Evolutionary conservation across 2,797 vertebrate species (phyloP), one percentile per base, ranked within the genome.

Genomic region (Fundulus diaphanus): DNA sequence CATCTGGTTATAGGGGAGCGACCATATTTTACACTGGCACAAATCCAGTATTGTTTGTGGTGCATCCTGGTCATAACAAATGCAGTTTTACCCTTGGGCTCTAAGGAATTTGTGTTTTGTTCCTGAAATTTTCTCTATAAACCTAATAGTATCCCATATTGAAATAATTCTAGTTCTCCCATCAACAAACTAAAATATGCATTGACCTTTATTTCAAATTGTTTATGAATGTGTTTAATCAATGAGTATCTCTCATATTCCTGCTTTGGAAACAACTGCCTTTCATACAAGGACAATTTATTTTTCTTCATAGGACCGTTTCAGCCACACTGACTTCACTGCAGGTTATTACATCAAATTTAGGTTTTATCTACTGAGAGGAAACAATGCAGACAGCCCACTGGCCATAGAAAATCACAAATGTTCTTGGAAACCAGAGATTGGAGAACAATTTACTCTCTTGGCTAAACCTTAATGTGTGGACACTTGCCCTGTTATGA

Each of bases 1-100:
- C 88, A 87, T 91, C 89, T 93, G 91, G 79, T 84, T 89, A 72
- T 52, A 85, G 86, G 87, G 87, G 78, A 90, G 80, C 81, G 52
- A 80, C 87, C 86, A 88, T 85, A 87, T 91, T 94, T 90, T 91
- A 89, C 77, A 66, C 81, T 88, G 86, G 86, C 85, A 27, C 65
- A 78, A 70, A 69, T 69, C 83, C 89, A 86, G 81, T 69, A 79
- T 80, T 85, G 61, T 84, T 86, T 73, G 57, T 37, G 27, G 54
- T 76, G 75, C 29, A 46, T 80, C 54, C 71, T 80, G 35, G 67
- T 87, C 79, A 81, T 51, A 83, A 78, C 24, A 42, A 74, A 42
- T 81, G 73, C 67, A 76, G 72, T 85, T 82, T 51, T 83, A 42
- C 33, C 70, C 66, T 66, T 66, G 71, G 81, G 57, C 70, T 69